phyloP scores from a whole-genome alignment of 1,140 invertebrate genomes.

The Eciton burchellii region DNA sequence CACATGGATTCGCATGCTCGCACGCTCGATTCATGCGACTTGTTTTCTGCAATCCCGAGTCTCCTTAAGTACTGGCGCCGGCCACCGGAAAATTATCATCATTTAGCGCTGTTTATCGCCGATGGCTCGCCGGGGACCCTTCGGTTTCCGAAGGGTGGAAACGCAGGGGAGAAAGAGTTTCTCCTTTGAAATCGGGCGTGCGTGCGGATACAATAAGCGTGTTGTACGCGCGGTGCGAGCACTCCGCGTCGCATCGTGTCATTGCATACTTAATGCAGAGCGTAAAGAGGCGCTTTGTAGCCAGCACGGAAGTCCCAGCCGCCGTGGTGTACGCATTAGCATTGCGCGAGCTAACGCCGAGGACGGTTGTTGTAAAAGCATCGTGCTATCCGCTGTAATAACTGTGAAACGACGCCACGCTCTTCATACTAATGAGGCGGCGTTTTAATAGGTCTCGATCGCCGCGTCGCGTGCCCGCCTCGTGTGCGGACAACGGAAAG shows the following conservation, averaged over 20 bases:
- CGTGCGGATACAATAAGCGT: constrained; percentile 65
- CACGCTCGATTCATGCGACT: not conserved
- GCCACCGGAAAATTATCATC: constrained; percentile 41
- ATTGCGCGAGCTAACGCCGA: constrained; percentile 82
- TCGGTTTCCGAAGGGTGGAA: constrained; percentile 18
- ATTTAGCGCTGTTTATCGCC: constrained; percentile 46
- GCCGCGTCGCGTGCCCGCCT: constrained; percentile 7
- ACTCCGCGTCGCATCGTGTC: constrained; percentile 67
- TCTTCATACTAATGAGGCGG: constrained; percentile 82
- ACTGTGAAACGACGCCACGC: constrained; percentile 84
- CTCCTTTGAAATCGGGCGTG: constrained; percentile 62
- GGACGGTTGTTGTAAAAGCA: constrained; percentile 83
- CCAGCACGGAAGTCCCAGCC: constrained; percentile 82
- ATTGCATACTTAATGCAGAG: constrained; percentile 75
- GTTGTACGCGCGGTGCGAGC: constrained; percentile 59
- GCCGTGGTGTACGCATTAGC: constrained; percentile 81
- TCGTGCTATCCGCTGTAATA: constrained; percentile 83
- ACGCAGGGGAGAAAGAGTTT: not conserved
- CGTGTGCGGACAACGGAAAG: not conserved
- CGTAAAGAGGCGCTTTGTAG: constrained; percentile 79
- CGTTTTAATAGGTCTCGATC: constrained; percentile 77
- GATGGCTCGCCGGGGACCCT: not conserved
- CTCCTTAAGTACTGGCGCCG: constrained; percentile 16
- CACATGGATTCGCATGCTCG: not conserved
- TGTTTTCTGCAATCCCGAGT: not conserved